Evolutionary conservation across 2,888 invertebrate species (phyloP).

Genomic region (Lysandra coridon): DNA sequence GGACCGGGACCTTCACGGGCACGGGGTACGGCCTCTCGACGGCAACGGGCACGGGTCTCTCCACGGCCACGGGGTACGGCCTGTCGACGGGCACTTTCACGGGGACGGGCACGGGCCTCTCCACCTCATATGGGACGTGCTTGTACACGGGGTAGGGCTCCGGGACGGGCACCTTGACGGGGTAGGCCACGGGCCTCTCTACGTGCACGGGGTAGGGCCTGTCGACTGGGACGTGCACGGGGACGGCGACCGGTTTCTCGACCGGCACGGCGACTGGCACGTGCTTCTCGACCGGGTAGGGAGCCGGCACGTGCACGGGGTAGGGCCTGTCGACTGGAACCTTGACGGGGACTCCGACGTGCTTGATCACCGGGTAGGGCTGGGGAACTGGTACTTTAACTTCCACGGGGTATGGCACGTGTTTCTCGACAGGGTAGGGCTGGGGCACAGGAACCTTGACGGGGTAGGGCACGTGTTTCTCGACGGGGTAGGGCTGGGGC

Average conservation of each 20-base stretch:
- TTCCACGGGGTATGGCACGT: conserved; percentile 85
- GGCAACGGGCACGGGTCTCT: conserved; percentile 68
- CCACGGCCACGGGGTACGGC: conserved; percentile 82
- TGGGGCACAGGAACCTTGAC: conserved; percentile 88
- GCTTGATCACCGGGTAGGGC: conserved; percentile 86
- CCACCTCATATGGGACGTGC: conserved; percentile 82
- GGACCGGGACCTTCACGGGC: conserved; percentile 77
- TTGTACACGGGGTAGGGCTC: conserved; percentile 84
- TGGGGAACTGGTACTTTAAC: conserved; percentile 88
- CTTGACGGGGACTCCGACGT: conserved; percentile 84
- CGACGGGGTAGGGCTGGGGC: conserved; percentile 90
- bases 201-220: conserved; percentile 81
- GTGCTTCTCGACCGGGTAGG: conserved; percentile 82
- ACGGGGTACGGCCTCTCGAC: conserved; percentile 81
- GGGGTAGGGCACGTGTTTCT: conserved; percentile 87
- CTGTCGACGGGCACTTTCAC: conserved; percentile 85
- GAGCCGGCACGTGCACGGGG: conserved; percentile 84
- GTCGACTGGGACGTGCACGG: conserved; percentile 83
- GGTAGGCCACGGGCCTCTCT: conserved; percentile 75
- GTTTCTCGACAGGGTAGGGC: conserved; percentile 89
- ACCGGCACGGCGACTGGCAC: conserved; percentile 83
- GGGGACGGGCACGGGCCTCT: conserved; percentile 81
- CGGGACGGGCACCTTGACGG: conserved; percentile 80
- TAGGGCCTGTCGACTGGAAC: conserved; percentile 85
- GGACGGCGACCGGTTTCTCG: conserved; percentile 82